Conservation (phyloP, 2,113 vertebrate genomes). For the Empidonax traillii region DNA sequence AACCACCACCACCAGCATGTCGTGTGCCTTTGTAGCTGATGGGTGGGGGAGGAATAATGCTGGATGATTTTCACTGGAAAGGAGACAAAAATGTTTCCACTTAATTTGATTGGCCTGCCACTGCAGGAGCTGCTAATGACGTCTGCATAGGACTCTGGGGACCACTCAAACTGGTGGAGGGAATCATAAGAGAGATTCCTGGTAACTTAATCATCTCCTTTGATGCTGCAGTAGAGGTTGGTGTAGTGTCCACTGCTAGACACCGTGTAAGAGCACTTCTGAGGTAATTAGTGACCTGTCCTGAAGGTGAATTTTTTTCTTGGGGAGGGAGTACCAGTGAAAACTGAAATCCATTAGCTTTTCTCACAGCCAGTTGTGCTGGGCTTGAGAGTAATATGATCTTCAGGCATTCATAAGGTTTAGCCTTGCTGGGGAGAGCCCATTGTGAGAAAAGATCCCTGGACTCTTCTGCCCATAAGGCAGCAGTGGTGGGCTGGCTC, state of each 20-base stretch:
- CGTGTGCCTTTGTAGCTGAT: background rate
- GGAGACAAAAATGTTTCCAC: slow-evolving; percentile 58
- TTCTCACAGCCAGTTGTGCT: slow-evolving; percentile 15
- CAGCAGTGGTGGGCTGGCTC: background rate
- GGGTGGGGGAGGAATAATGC: slow-evolving; percentile 1
- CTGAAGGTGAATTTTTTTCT: slow-evolving; percentile 30
- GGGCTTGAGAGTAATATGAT: background rate
- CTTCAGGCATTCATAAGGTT: background rate
- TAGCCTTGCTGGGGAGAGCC: background rate
- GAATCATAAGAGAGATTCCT: slow-evolving; percentile 43
- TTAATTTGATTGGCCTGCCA: slow-evolving; percentile 62
- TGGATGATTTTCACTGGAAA: slow-evolving; percentile 31
- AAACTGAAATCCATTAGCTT: slow-evolving; percentile 28
- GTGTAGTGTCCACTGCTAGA: background rate
- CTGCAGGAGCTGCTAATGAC: slow-evolving; percentile 63
- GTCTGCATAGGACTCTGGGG: slow-evolving; percentile 43
- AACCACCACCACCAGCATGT: background rate
- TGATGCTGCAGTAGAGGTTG: background rate
- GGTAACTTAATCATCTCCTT: slow-evolving; percentile 58
- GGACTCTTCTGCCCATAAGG: fast-evolving
- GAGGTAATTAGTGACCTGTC: slow-evolving; percentile 10
- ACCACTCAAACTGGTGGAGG: slow-evolving; percentile 54
- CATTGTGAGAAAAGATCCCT: background rate
- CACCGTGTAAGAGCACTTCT: background rate
- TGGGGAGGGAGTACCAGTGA: background rate